Conservation (phyloP, 2,888 invertebrate genomes). For the Terebella lapidaria region DNA sequence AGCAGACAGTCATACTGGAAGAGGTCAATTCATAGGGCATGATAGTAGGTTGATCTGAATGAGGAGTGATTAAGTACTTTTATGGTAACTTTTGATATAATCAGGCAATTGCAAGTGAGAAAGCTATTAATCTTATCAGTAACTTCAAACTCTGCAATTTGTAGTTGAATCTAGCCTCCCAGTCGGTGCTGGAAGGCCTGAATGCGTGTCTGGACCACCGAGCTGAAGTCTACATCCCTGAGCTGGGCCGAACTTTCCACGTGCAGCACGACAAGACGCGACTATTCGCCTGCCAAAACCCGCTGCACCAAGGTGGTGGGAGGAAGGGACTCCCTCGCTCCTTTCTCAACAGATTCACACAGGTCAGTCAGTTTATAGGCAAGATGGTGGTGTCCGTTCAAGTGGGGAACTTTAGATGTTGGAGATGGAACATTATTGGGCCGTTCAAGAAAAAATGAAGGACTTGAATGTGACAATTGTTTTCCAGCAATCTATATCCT, state of each 20-base stretch:
- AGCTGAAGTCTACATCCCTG: slow-evolving; percentile 91
- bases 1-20: too few relatives aligned
- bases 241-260: slow-evolving; percentile 79
- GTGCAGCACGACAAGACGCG: slow-evolving; percentile 69
- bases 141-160: neutral
- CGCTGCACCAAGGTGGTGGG: slow-evolving; percentile 89
- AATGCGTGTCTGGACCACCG: slow-evolving; percentile 98
- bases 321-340: slow-evolving; percentile 92
- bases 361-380: slow-evolving; percentile 61
- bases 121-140: neutral
- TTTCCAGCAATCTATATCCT: too few relatives aligned
- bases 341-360: slow-evolving; percentile 94
- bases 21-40: too few relatives aligned
- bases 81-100: neutral
- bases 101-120: neutral
- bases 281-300: slow-evolving; percentile 97
- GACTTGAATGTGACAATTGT: neutral
- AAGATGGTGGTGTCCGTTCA: too few relatives aligned
- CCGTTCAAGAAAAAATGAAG: neutral
- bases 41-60: too few relatives aligned
- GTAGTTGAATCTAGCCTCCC: slow-evolving; percentile 89
- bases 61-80: too few relatives aligned
- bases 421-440: too few relatives aligned
- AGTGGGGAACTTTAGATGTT: too few relatives aligned
- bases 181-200: slow-evolving; percentile 94